A percentile compares a stretch with the other conserved stretches of the same genome.
Evolutionary conservation across 2,888 invertebrate genomes (phyloP).

Genomic region (Hydroisotoma schaefferi): DNA sequence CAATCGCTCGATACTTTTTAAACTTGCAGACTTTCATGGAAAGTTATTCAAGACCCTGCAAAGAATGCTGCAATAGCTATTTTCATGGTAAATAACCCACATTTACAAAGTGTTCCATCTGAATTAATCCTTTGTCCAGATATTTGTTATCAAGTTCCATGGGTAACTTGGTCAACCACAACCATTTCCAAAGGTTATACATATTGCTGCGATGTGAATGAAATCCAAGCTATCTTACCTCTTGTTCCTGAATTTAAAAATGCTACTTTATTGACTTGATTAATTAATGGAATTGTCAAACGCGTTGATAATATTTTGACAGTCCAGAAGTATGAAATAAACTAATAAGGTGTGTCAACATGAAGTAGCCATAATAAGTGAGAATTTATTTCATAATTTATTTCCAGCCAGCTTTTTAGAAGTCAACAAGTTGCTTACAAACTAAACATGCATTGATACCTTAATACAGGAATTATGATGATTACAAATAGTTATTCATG

Average conservation of each 20-base stretch:
- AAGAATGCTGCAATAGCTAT: constrained; percentile 59
- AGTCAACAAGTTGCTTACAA: no score
- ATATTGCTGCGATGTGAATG: constrained; percentile 25
- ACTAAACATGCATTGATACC: no score
- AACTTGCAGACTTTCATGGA: constrained; percentile 53
- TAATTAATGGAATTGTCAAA: neutral
- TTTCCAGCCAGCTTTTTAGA: no score
- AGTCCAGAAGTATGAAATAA: no score
- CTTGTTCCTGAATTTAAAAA: constrained; percentile 8
- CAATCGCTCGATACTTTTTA: constrained; percentile 49
- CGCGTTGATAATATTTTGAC: no score
- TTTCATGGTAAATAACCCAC: constrained; percentile 64
- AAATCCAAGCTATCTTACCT: constrained; percentile 12
- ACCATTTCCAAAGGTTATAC: constrained; percentile 53
- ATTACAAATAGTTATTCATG: no score
- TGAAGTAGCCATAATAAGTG: no score
- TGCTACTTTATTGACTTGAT: neutral
- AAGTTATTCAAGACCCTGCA: constrained; percentile 59
- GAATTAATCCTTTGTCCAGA: constrained; percentile 56
- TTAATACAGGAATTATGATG: no score
- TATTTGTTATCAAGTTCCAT: constrained; percentile 54
- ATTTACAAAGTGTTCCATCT: constrained; percentile 49
- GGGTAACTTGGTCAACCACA: constrained; percentile 61
- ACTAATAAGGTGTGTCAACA: no score
- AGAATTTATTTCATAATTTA: no score